Evolutionary conservation across 2,888 invertebrate genomes (phyloP).

Genomic region (Hartigia nigra): DNA sequence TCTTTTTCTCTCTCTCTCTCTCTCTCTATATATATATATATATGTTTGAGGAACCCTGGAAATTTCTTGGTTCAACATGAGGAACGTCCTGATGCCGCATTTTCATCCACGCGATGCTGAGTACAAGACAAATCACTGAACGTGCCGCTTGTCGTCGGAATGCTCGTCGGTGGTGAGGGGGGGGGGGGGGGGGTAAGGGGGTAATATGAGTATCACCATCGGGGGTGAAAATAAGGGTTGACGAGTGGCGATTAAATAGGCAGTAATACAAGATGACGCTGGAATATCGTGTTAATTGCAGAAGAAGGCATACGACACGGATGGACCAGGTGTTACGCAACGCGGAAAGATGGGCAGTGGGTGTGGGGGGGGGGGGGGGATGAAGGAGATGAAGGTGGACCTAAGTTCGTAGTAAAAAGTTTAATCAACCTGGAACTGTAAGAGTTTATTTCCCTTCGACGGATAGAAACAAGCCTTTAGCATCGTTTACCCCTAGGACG

Average conservation of each 20-base stretch:
- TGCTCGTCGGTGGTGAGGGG: too few species aligned
- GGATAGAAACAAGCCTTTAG: conserved; percentile 35
- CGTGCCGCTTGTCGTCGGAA: neutral
- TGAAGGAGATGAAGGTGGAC: too few species aligned
- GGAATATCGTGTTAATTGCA: conserved; percentile 44
- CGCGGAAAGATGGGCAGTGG: too few species aligned
- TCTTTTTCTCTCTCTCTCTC: conserved; percentile 16
- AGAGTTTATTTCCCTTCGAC: conserved; percentile 40
- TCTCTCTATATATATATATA: conserved; percentile 17
- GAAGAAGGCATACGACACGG: conserved; percentile 23
- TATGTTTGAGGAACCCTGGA: neutral
- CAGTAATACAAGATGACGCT: conserved; percentile 1
- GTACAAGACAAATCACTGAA: neutral
- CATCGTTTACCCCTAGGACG: neutral
- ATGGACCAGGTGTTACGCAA: too few species aligned
- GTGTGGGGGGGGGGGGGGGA: accelerated
- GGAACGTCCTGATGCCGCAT: neutral
- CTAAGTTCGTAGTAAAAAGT: conserved; percentile 41
- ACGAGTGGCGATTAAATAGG: neutral
- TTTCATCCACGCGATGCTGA: neutral
- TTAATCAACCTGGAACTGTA: conserved; percentile 51
- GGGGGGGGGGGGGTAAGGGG: too few species aligned
- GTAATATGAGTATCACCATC: neutral
- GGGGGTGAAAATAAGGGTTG: neutral
- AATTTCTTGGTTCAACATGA: neutral